These are phyloP conservation scores for Sander vitreus DNA, from an alignment of 2,113 vertebrate genomes.

Conservation along the genomic window DNA sequence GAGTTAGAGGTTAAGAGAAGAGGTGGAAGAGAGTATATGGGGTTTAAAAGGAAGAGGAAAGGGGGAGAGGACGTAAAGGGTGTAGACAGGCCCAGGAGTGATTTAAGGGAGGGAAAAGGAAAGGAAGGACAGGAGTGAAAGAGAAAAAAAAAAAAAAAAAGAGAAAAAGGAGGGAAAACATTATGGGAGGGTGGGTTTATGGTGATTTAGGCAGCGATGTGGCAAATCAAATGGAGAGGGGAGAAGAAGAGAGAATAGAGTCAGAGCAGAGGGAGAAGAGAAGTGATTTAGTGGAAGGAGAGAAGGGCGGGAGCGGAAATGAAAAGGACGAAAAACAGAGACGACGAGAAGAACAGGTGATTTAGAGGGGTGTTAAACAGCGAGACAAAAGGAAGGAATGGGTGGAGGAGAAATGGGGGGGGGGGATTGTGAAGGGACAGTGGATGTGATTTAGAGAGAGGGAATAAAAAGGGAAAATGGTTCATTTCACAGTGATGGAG, in stretches of 20 bases:
- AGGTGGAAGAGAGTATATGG: slow-evolving; percentile 1
- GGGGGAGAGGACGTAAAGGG: not conserved
- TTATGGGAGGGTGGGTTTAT: slow-evolving; percentile 26
- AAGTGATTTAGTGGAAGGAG: slow-evolving; percentile 32
- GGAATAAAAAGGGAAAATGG: not conserved
- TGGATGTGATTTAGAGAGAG: slow-evolving; percentile 24
- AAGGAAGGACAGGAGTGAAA: not conserved
- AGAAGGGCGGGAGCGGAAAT: not conserved
- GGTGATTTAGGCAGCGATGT: not conserved
- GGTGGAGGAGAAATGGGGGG: not conserved
- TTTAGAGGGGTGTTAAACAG: slow-evolving; percentile 27
- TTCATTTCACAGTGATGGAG: not conserved
- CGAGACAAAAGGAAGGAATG: slow-evolving; percentile 12
- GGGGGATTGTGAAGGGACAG: not conserved
- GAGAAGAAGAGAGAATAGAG: not conserved
- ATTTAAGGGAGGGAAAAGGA: not conserved
- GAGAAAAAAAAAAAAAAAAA: not conserved
- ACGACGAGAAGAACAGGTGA: slow-evolving; percentile 18
- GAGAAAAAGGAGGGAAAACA: not conserved
- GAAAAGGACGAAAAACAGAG: not conserved
- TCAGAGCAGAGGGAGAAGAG: not conserved
- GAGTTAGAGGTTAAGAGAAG: not conserved
- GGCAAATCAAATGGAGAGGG: not conserved
- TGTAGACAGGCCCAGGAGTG: not conserved
- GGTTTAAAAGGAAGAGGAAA: not conserved